Evolutionary conservation across 2,888 invertebrate species (phyloP).

Genomic region (Gnatocerus cornutus): DNA sequence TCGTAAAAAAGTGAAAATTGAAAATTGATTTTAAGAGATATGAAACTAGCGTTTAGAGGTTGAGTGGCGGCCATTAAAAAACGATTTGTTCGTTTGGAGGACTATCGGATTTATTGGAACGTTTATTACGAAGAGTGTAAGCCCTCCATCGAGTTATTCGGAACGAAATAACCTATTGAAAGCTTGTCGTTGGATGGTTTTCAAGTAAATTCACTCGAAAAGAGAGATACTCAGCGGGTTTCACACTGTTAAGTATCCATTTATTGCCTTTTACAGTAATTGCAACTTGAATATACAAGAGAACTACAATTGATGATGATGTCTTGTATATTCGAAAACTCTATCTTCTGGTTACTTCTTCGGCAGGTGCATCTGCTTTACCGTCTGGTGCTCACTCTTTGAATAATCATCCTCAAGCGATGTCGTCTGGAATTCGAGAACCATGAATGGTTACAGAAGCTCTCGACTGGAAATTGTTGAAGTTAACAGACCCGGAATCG

Average conservation of each 20-base stretch:
- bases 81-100: constrained; percentile 41
- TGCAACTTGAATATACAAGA: too few relatives aligned
- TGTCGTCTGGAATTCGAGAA: constrained; percentile 24
- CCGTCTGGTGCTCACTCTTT: constrained; percentile 11
- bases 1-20: constrained; percentile 50
- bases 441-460: constrained; percentile 34
- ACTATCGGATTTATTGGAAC: constrained; percentile 29
- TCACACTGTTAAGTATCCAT: too few relatives aligned
- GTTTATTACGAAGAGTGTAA: constrained; percentile 7
- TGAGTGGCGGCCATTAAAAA: constrained; percentile 44
- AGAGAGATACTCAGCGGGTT: neutral
- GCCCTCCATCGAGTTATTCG: constrained; percentile 13
- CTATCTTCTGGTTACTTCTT: too few relatives aligned
- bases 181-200: neutral
- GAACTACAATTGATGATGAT: too few relatives aligned
- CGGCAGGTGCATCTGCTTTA: too few relatives aligned
- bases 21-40: constrained; percentile 45
- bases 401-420: neutral
- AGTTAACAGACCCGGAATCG: constrained; percentile 36
- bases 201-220: neutral
- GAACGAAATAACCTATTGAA: constrained; percentile 13
- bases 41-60: constrained; percentile 47
- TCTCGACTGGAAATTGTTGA: constrained; percentile 36
- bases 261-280: too few relatives aligned
- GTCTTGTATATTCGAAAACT: too few relatives aligned